phyloP scores from a whole-genome alignment of 2,797 vertebrate genomes.

The Tangara arthus region DNA sequence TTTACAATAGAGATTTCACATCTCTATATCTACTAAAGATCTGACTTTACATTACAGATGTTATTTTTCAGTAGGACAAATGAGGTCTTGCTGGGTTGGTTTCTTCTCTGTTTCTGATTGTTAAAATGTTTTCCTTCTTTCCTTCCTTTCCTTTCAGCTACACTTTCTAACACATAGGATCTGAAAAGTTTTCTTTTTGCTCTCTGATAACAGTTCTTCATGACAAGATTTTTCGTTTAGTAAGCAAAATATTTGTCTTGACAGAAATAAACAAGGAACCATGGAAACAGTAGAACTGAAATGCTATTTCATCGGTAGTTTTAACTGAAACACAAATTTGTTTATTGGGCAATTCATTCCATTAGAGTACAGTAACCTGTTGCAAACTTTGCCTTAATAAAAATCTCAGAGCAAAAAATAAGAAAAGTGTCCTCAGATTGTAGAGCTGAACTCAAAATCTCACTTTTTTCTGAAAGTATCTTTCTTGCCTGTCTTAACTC shows the following conservation, averaged over 20 bases:
- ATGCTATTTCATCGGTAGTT: neutral
- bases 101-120: neutral
- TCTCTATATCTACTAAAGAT: neutral
- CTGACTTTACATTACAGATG: neutral
- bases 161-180: neutral
- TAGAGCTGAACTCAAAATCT: neutral
- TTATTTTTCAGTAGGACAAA: neutral
- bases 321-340: neutral
- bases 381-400: neutral
- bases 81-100: neutral
- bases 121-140: neutral
- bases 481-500: neutral
- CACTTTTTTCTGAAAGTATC: neutral
- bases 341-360: neutral
- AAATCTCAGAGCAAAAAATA: neutral
- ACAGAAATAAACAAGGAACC: conserved; percentile 33
- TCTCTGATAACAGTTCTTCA: neutral
- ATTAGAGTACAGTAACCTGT: neutral
- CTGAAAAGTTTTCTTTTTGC: neutral
- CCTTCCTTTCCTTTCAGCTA: neutral
- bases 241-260: conserved; percentile 33
- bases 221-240: neutral
- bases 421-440: neutral
- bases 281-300: neutral
- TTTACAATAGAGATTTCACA: neutral